Conservation (phyloP, 1,140 invertebrate species). For the Danaus plexippus region DNA sequence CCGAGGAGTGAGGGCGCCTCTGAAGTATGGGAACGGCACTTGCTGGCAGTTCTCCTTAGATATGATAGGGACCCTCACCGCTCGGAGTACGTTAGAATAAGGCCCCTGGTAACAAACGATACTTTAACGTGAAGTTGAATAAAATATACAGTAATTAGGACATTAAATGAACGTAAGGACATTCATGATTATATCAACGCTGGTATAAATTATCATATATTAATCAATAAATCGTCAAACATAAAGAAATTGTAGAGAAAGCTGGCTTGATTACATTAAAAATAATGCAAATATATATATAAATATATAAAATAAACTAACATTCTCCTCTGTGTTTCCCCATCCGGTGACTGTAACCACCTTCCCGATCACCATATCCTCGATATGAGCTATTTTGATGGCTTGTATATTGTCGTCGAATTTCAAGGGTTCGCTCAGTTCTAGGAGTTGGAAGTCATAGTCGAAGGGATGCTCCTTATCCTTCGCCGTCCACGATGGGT, state of each 20-base stretch:
- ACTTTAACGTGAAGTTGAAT: neutral
- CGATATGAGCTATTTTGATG: slow-evolving; percentile 47
- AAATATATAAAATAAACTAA: too few relatives aligned
- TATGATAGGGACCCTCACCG: slow-evolving; percentile 53
- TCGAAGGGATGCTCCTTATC: slow-evolving; percentile 57
- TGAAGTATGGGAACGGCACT: slow-evolving; percentile 53
- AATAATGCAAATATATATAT: slow-evolving; percentile 1
- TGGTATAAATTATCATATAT: too few relatives aligned
- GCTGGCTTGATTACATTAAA: neutral
- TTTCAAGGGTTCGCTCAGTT: slow-evolving; percentile 36
- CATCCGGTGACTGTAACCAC: slow-evolving; percentile 56
- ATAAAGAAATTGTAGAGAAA: too few relatives aligned
- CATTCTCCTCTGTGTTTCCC: slow-evolving; percentile 62
- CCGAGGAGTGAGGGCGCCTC: slow-evolving; percentile 45
- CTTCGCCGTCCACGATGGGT: slow-evolving; percentile 42
- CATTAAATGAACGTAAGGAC: too few relatives aligned
- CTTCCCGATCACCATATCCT: slow-evolving; percentile 59
- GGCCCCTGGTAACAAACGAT: slow-evolving; percentile 38
- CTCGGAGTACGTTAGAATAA: slow-evolving; percentile 46
- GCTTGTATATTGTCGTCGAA: slow-evolving; percentile 49
- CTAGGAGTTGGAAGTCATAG: slow-evolving; percentile 55
- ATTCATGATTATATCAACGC: too few relatives aligned
- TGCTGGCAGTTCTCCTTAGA: slow-evolving; percentile 53
- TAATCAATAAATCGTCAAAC: too few relatives aligned
- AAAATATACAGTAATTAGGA: too few relatives aligned